Base-by-base conservation (phyloP, 23 tunicate species). In the Trididemnum nubilum region DNA sequence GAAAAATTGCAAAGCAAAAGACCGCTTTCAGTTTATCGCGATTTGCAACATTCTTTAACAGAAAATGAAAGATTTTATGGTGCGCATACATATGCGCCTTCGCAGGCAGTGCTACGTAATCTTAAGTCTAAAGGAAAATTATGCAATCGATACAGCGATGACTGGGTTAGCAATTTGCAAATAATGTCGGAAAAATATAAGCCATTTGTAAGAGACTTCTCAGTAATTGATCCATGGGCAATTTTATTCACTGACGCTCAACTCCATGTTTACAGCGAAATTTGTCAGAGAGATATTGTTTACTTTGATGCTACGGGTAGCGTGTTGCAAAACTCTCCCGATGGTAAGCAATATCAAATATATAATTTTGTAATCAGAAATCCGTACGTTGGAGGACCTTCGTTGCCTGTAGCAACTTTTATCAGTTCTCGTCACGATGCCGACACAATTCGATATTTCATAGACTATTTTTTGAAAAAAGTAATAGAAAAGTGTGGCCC, bases 271-370 rank as follows among this genome's bases (percentile, higher is more conserved):
- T 82, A 37, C 33, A 32, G 64, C 28, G 31, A 49, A 1, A 66
- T 52, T 30, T 71, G 67, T 30, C 1, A 7, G 23, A 35, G 28
- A 19, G 78, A 82, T 39, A 51, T 82, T 5, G 78, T 70, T 2
- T 82, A 82, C 51, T 82, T 82, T 0, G 78, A 82, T 52, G 78
- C 86, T 3, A 82, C 86, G 1, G 86, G 86, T n/a, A 82, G 78
- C 12, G 29, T 71, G 5, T 15, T 81, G 5, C 35, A 65, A 65
- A 24, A 75, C 2, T 27, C 26, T 51, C 19, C 35, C 19, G 27
- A 49, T 25, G 36, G 36, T 1, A 54, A 57, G 0, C 79, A 82
- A 51, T 82, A 51, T 33, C 86, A 82, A 71, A 71, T 82, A 2
- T 82, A 82, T 33, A 84, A 81, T 0, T 18, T 84, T 5, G 22